Evolutionary conservation across 2,888 invertebrate species (phyloP).

Genomic region (Eurytoma adleriae): DNA sequence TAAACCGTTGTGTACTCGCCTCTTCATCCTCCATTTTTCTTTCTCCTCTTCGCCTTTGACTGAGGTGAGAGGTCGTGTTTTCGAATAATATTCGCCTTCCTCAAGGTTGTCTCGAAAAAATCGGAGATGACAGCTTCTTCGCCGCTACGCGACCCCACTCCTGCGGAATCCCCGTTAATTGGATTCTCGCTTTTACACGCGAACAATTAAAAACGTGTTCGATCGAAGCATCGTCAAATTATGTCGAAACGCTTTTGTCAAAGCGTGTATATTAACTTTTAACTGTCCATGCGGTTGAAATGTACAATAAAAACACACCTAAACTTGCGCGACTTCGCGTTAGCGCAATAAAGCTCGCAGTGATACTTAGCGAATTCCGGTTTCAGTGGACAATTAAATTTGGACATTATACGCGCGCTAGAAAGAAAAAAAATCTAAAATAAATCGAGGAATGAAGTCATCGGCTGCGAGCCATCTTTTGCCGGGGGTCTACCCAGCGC

Average conservation of each 20-base stretch:
- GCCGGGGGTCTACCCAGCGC: constrained; percentile 18
- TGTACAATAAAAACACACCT: too few species aligned
- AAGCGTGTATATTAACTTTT: too few species aligned
- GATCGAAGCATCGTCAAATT: too few species aligned
- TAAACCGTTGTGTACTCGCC: constrained; percentile 14
- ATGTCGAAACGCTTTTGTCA: too few species aligned
- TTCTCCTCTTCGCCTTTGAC: neutral
- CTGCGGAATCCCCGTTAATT: constrained; percentile 3
- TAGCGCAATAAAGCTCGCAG: too few species aligned
- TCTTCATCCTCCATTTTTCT: neutral
- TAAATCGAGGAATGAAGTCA: constrained; percentile 25
- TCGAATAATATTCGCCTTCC: neutral
- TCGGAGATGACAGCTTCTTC: neutral
- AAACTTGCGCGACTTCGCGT: too few species aligned
- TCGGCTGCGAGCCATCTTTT: constrained; percentile 24
- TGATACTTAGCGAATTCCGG: too few species aligned
- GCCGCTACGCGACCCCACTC: neutral
- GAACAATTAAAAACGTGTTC: too few species aligned
- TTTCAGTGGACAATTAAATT: neutral
- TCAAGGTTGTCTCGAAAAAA: constrained; percentile 11
- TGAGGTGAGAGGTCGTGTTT: constrained; percentile 32
- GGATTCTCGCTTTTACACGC: neutral
- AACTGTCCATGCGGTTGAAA: too few species aligned
- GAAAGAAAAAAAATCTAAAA: neutral
- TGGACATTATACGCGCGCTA: neutral